phyloP scores from a whole-genome alignment of 1,140 invertebrate genomes.

The Zaprionus nigranus region DNA sequence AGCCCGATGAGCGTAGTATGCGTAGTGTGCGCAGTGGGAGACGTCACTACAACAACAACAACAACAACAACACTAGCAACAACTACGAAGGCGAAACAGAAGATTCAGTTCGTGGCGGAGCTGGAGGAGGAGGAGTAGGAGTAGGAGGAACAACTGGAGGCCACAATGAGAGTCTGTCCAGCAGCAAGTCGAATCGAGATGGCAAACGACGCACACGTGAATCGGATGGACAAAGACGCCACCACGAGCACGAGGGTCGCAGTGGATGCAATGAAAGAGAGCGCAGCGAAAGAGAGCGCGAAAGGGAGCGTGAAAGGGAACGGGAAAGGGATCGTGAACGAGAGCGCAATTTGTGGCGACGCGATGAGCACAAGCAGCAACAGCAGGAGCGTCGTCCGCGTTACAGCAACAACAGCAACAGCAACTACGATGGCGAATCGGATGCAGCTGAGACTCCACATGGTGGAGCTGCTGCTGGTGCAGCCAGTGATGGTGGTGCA shows the following conservation, averaged over 20 bases:
- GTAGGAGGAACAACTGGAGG: constrained; percentile 18
- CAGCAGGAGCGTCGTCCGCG: constrained; percentile 39
- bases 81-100: constrained; percentile 74
- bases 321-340: constrained; percentile 37
- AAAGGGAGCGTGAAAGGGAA: constrained; percentile 38
- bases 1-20: constrained; percentile 46
- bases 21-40: constrained; percentile 40
- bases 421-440: constrained; percentile 67
- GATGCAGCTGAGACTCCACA: constrained; percentile 51
- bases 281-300: constrained; percentile 42
- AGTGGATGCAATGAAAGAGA: constrained; percentile 34
- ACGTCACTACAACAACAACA: constrained; percentile 55
- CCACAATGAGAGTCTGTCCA: constrained; percentile 33
- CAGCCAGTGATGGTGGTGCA: constrained; percentile 45
- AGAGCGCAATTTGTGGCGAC: constrained; percentile 51
- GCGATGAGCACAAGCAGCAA: constrained; percentile 35
- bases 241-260: constrained; percentile 40
- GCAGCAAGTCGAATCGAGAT: constrained; percentile 46
- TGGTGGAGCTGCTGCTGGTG: constrained; percentile 48
- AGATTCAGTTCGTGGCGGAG: constrained; percentile 59
- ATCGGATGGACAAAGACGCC: constrained; percentile 18
- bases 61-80: constrained; percentile 53
- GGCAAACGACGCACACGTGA: constrained; percentile 50
- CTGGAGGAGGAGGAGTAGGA: constrained; percentile 24
- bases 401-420: constrained; percentile 64